These are phyloP conservation scores for Mus spicilegus DNA, from an alignment of 2,113 vertebrate genomes.

Conservation along the genomic window DNA sequence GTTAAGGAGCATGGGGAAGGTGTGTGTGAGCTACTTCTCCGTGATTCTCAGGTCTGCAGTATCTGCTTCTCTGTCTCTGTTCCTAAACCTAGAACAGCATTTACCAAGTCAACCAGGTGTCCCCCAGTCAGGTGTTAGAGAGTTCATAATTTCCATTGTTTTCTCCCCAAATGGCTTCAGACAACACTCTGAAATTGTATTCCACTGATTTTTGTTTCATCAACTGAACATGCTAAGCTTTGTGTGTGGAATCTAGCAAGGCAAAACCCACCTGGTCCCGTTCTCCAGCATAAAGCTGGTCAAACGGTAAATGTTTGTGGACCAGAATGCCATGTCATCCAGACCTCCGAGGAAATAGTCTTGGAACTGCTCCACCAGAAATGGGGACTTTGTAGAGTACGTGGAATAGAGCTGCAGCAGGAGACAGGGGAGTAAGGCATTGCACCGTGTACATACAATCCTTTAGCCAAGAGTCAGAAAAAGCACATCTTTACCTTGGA, in stretches of 20 bases:
- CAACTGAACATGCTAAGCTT: not conserved
- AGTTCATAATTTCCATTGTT: not conserved
- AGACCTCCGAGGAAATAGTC: constrained; percentile 90
- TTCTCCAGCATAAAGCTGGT: constrained; percentile 86
- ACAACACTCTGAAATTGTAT: not conserved
- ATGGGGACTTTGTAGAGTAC: constrained; percentile 87
- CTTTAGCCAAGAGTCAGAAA: not conserved
- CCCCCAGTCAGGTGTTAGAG: not conserved
- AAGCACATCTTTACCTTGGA: constrained; percentile 84
- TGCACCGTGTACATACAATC: rapidly evolving
- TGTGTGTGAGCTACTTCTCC: not conserved
- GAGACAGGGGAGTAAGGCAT: not conserved
- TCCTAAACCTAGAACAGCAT: not conserved
- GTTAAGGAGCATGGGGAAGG: too few relatives aligned
- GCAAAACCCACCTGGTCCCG: constrained; percentile 84
- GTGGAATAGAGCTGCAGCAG: constrained; percentile 85
- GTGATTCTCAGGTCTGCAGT: not conserved
- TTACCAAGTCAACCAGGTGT: not conserved
- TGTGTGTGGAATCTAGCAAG: rapidly evolving
- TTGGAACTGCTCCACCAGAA: constrained; percentile 89
- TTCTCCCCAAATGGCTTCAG: not conserved
- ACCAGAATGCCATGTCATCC: constrained; percentile 89
- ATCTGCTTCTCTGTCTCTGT: not conserved
- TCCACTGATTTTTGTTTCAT: not conserved
- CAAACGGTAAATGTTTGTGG: constrained; percentile 87